A percentile compares a stretch with the other conserved stretches of the same genome.
phyloP scores from a whole-genome alignment of 2,797 vertebrate species.

The Malacoctenus gilli region DNA sequence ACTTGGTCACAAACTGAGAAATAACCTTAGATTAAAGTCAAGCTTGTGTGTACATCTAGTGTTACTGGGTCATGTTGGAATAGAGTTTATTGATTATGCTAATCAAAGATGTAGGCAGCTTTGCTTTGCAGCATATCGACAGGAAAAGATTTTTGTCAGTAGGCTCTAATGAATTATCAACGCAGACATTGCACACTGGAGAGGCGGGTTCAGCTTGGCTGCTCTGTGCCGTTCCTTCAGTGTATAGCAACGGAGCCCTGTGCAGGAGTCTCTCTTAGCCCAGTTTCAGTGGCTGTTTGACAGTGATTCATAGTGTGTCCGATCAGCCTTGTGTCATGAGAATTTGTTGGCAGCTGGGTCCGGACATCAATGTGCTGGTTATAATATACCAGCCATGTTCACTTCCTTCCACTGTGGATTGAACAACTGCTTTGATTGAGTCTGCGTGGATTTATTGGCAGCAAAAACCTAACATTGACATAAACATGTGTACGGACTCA shows the following conservation, averaged over 20 bases:
- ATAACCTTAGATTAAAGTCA: background rate
- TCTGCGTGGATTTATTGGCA: conserved; percentile 18
- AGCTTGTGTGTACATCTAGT: background rate
- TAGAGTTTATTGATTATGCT: conserved; percentile 40
- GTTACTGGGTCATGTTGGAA: conserved; percentile 12
- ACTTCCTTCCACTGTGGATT: conserved; percentile 45
- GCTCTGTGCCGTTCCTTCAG: background rate
- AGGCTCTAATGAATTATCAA: conserved; percentile 28
- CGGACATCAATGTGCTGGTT: conserved; percentile 45
- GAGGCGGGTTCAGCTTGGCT: conserved; percentile 10
- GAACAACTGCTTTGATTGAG: conserved; percentile 25
- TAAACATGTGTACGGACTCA: no score
- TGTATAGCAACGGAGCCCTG: conserved; percentile 11
- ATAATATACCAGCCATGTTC: conserved; percentile 48
- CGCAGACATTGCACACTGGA: background rate
- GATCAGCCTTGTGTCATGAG: conserved; percentile 53
- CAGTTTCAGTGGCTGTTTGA: conserved; percentile 35
- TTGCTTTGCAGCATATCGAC: conserved; percentile 38
- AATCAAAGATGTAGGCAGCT: conserved; percentile 45
- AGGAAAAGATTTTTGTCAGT: conserved; percentile 14
- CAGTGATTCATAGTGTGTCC: conserved; percentile 56
- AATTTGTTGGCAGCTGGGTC: conserved; percentile 58
- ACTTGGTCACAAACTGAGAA: no score
- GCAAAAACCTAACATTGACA: no score
- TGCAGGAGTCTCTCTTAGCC: conserved; percentile 17